Evolutionary conservation across 2,888 invertebrate species (phyloP).

Genomic region (Sarcophaga subvicina): DNA sequence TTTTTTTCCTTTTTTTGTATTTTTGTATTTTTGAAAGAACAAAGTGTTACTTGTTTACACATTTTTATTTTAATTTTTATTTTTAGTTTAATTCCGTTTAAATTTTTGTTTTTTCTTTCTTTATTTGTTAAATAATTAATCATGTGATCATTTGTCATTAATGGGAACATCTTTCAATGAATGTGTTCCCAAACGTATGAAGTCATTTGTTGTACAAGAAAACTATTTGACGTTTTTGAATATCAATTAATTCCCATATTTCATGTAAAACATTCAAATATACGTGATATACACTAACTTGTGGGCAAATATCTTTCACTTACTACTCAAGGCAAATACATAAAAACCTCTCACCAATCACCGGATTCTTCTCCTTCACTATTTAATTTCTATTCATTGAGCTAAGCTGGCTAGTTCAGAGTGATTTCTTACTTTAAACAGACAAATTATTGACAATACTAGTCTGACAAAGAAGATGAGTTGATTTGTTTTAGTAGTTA

Average conservation of each 20-base stretch:
- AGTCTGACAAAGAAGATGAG: too few species aligned
- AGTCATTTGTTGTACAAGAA: background rate
- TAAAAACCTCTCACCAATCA: too few species aligned
- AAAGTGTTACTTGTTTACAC: constrained; percentile 67
- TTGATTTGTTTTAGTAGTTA: too few species aligned
- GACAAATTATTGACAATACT: too few species aligned
- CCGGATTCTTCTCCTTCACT: too few species aligned
- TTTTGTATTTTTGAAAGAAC: constrained; percentile 33
- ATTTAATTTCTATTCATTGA: too few species aligned
- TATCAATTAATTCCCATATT: background rate
- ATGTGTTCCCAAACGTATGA: background rate
- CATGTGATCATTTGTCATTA: constrained; percentile 60
- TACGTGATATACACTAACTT: too few species aligned
- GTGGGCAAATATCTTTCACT: too few species aligned
- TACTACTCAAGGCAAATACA: too few species aligned
- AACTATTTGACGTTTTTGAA: background rate
- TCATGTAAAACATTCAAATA: too few species aligned
- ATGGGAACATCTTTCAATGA: background rate
- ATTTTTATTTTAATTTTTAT: constrained; percentile 64
- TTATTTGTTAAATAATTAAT: constrained; percentile 51
- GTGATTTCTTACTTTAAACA: too few species aligned
- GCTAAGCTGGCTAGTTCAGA: too few species aligned
- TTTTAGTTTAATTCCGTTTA: constrained; percentile 37
- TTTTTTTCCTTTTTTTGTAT: background rate
- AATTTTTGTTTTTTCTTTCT: constrained; percentile 7